Conservation (phyloP, 2,888 invertebrate species). For the Drosophila longiperda region DNA sequence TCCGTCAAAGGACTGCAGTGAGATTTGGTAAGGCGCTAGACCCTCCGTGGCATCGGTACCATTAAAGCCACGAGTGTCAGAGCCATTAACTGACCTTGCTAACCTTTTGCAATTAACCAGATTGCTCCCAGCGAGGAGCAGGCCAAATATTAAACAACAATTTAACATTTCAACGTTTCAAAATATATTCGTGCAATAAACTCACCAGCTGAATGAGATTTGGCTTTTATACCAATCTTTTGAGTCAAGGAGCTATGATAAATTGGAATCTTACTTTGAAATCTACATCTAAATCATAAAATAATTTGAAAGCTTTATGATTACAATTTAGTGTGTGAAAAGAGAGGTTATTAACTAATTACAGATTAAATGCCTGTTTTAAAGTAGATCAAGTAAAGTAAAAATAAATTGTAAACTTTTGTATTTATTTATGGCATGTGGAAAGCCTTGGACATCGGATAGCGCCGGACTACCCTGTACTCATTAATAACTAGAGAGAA, state of each 20-base stretch:
- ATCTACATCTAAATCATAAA: conserved; percentile 46
- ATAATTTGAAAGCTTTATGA: conserved; percentile 49
- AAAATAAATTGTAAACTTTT: background rate
- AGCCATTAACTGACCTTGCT: background rate
- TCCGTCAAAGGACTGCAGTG: conserved; percentile 72
- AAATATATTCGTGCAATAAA: conserved; percentile 48
- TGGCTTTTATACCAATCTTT: conserved; percentile 68
- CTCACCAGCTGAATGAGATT: conserved; percentile 52
- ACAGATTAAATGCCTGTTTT: background rate
- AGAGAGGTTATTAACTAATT: conserved; percentile 36
- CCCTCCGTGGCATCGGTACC: conserved; percentile 64
- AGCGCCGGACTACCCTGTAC: conserved; percentile 5
- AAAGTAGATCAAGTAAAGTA: background rate
- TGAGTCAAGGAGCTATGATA: conserved; percentile 45
- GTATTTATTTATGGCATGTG: conserved; percentile 30
- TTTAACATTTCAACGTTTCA: conserved; percentile 46
- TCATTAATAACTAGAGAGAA: background rate
- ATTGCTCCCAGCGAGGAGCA: conserved; percentile 31
- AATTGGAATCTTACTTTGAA: conserved; percentile 45
- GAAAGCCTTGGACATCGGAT: conserved; percentile 24
- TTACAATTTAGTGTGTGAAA: conserved; percentile 40
- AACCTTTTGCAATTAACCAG: conserved; percentile 31
- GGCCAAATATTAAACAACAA: conserved; percentile 12
- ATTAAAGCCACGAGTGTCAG: conserved; percentile 57
- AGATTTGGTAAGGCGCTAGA: conserved; percentile 79